Evolutionary conservation across 2,113 vertebrate species (phyloP).

Genomic region (Chiloscyllium plagiosum): DNA sequence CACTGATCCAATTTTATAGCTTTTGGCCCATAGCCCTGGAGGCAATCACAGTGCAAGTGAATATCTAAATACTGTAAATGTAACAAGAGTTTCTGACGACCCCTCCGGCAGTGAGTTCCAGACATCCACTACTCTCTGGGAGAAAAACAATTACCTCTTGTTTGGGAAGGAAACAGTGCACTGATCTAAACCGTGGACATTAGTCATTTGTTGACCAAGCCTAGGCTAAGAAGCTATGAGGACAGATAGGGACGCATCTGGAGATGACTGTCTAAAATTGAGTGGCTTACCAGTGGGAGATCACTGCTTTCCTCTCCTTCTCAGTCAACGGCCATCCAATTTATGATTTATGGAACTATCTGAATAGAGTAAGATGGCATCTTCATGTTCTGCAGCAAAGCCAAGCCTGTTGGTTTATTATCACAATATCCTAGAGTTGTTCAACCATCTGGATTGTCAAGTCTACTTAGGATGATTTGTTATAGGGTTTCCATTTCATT

Average conservation of each 20-base stretch:
- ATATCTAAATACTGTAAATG: too few relatives aligned
- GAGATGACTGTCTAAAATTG: background rate
- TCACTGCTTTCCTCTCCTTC: background rate
- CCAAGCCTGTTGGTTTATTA: background rate
- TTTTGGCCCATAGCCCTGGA: too few relatives aligned
- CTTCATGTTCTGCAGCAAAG: background rate
- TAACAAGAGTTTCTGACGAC: too few relatives aligned
- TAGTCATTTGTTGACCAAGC: background rate
- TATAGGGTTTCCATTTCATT: background rate
- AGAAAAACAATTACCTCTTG: too few relatives aligned
- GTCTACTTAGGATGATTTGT: background rate
- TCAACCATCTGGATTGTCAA: background rate
- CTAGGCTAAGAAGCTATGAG: background rate
- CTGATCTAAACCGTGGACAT: background rate
- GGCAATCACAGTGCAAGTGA: too few relatives aligned
- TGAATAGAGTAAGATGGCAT: background rate
- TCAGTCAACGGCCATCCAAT: background rate
- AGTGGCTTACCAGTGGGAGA: background rate
- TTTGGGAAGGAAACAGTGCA: background rate
- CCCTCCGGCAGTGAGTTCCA: too few relatives aligned
- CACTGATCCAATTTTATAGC: too few relatives aligned
- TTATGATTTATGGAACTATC: background rate
- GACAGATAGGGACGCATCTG: background rate
- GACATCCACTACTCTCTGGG: too few relatives aligned
- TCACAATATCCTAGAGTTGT: background rate